A percentile compares a stretch with the other conserved stretches of the same genome.
These are phyloP conservation scores for Phenacoccus solenopsis DNA, from an alignment of 1,140 invertebrate genomes.

Conservation along the genomic window DNA sequence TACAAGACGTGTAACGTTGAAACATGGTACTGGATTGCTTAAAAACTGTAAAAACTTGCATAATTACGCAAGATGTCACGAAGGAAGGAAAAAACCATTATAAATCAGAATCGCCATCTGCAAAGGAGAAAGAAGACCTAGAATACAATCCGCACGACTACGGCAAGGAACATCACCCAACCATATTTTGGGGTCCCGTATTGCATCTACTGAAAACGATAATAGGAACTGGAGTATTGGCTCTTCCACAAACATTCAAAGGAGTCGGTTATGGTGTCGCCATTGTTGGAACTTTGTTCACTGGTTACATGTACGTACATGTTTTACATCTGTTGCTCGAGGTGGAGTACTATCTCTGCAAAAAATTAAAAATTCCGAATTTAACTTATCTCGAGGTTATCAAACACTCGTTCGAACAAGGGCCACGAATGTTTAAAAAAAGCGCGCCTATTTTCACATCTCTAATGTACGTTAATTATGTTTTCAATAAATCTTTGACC, in stretches of 20 bases:
- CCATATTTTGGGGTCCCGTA: slow-evolving; percentile 28
- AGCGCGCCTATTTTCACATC: no score
- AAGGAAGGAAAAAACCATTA: no score
- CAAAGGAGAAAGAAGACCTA: not conserved
- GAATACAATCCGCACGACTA: not conserved
- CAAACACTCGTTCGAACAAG: not conserved
- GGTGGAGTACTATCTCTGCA: not conserved
- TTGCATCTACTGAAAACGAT: slow-evolving; percentile 37
- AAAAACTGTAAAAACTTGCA: no score
- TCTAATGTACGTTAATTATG: not conserved
- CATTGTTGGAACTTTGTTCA: slow-evolving; percentile 29
- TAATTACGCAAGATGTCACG: no score
- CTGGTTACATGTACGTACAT: slow-evolving; percentile 23
- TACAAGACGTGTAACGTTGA: no score
- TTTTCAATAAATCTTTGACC: not conserved
- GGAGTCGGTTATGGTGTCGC: slow-evolving; percentile 38
- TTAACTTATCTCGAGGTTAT: not conserved
- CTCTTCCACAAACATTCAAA: slow-evolving; percentile 40
- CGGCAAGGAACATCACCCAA: not conserved
- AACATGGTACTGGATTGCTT: no score
- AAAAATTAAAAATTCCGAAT: not conserved
- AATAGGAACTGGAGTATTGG: slow-evolving; percentile 42
- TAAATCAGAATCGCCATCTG: not conserved
- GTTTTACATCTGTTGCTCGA: not conserved
- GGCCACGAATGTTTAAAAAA: not conserved